phyloP scores from a whole-genome alignment of 2,113 vertebrate genomes.

The Morone saxatilis region DNA sequence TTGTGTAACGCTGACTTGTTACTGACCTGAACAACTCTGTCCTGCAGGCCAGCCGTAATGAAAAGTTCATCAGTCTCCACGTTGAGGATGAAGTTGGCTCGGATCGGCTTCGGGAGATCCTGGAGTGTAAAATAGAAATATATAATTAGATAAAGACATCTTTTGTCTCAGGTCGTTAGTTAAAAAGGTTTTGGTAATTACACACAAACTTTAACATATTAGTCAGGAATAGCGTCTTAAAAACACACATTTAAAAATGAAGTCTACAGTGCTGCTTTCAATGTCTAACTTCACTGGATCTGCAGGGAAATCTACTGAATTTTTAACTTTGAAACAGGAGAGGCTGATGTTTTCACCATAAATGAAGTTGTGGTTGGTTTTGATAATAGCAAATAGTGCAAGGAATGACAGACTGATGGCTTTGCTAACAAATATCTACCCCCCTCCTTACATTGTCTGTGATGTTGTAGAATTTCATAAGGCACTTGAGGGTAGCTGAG shows the following conservation, averaged over 20 bases:
- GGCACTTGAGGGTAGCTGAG: conserved; percentile 86
- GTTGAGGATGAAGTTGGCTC: conserved; percentile 88
- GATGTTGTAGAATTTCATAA: conserved; percentile 89
- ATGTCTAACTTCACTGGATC: neutral
- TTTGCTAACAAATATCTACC: neutral
- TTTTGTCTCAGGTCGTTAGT: neutral
- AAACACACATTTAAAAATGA: no score
- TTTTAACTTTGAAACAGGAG: neutral
- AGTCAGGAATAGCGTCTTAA: no score
- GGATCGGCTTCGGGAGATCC: conserved; percentile 85
- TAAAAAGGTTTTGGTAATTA: neutral
- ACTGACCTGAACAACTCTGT: conserved; percentile 87
- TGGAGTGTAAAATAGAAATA: conserved; percentile 39
- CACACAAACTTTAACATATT: no score
- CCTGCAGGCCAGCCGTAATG: conserved; percentile 88
- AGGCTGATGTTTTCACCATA: neutral
- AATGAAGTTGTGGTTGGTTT: neutral
- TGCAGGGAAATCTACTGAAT: neutral
- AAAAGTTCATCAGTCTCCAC: conserved; percentile 89
- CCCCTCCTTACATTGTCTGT: conserved; percentile 82
- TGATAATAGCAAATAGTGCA: neutral
- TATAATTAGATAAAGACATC: neutral
- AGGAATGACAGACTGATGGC: neutral
- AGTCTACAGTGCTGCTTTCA: neutral
- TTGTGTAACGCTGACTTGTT: neutral